Evolutionary conservation across 2,888 invertebrate genomes (phyloP).

Genomic region (Mycogona germanica): DNA sequence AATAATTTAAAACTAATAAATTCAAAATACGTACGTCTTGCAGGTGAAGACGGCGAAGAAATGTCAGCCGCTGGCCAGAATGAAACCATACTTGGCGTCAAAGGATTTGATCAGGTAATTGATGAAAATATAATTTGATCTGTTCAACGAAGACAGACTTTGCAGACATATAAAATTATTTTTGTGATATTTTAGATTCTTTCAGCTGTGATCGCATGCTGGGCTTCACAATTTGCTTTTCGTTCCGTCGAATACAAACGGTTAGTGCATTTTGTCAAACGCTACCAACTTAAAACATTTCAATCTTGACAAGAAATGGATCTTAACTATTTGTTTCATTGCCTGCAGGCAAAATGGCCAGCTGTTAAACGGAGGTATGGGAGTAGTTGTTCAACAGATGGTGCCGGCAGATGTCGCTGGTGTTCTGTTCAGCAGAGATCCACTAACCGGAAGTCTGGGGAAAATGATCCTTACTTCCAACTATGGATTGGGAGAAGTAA

Average conservation of each 20-base stretch:
- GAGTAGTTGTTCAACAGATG: constrained; percentile 68
- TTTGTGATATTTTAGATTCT: constrained; percentile 23
- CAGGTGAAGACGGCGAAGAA: constrained; percentile 63
- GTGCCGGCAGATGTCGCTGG: constrained; percentile 53
- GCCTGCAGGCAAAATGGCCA: constrained; percentile 57
- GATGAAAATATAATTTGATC: neutral
- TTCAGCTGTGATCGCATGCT: constrained; percentile 52
- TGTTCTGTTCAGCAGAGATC: constrained; percentile 69
- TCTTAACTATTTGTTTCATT: neutral
- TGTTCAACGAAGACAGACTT: neutral
- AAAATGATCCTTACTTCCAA: constrained; percentile 60
- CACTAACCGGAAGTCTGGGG: constrained; percentile 53
- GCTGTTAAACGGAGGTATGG: constrained; percentile 52
- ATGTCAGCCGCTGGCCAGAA: constrained; percentile 75
- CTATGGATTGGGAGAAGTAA: constrained; percentile 71
- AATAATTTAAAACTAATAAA: neutral
- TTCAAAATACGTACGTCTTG: too few species aligned
- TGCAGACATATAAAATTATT: neutral
- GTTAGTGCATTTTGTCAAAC: too few species aligned
- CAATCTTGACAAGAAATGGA: too few species aligned
- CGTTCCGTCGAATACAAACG: constrained; percentile 66
- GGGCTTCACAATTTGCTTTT: constrained; percentile 67
- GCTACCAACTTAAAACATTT: neutral
- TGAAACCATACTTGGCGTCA: constrained; percentile 58
- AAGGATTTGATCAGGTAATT: constrained; percentile 31